Evolutionary conservation across 2,113 vertebrate species (phyloP).

Genomic region (Leptocoma aspasia): DNA sequence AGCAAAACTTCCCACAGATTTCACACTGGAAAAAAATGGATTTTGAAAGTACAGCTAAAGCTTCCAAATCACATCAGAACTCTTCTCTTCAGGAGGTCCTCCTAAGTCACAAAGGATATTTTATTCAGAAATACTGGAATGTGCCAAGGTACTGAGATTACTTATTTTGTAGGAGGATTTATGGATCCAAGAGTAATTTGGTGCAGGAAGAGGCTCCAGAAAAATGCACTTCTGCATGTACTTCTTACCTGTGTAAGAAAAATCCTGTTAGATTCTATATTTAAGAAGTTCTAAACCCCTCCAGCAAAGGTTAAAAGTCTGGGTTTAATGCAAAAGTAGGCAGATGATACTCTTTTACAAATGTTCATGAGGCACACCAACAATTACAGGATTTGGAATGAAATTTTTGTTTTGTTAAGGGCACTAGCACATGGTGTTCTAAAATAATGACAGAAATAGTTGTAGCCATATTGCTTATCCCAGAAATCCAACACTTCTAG

Average conservation of each 20-base stretch:
- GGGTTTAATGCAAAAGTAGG: not conserved
- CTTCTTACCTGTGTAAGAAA: not conserved
- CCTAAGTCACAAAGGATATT: not conserved
- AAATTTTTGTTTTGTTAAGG: not conserved
- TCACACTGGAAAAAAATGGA: not conserved
- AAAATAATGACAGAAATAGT: constrained; percentile 37
- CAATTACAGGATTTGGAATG: not conserved
- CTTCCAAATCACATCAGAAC: not conserved
- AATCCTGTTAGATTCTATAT: not conserved
- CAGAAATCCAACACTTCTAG: not conserved
- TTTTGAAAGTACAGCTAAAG: not conserved
- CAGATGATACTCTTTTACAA: not conserved
- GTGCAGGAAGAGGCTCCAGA: not conserved
- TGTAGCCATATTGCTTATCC: constrained; percentile 28
- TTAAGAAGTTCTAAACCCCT: not conserved
- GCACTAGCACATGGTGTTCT: constrained; percentile 26
- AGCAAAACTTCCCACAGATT: not conserved
- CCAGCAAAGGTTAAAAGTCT: not conserved
- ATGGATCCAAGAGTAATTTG: not conserved
- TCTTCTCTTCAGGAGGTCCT: not conserved
- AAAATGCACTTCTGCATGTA: not conserved
- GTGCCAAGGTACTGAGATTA: not conserved
- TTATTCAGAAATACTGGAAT: not conserved
- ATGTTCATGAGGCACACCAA: not conserved
- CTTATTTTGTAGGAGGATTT: not conserved